Evolutionary conservation across 1,140 invertebrate genomes (phyloP), one percentile per base, ranked within the genome.

Genomic region (Goniozus legneri): DNA sequence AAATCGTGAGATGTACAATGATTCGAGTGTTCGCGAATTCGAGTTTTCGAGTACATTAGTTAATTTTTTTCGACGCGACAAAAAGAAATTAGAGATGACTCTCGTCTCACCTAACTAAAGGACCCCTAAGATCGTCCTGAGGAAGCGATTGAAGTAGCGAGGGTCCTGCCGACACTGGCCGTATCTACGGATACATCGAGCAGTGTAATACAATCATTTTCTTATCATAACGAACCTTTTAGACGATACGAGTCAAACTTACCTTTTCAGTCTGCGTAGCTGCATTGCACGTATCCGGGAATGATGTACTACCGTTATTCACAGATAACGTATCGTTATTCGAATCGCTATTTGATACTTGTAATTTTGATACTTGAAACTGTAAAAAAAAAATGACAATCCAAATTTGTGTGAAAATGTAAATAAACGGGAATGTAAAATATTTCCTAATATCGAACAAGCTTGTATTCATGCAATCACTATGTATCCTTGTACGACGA

Each of bases 201-300:
- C n/a, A n/a, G n/a, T n/a, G n/a, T n/a, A n/a, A n/a, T n/a, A n/a
- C n/a, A n/a, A n/a, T n/a, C n/a, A n/a, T n/a, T n/a, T n/a, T n/a
- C n/a, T n/a, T n/a, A n/a, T n/a, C n/a, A n/a, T n/a, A n/a, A n/a
- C n/a, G n/a, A n/a, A n/a, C n/a, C n/a, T n/a, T n/a, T n/a, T n/a
- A n/a, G 22, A 33, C 24, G 20, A 32, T 16, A 3, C 10, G n/a
- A 37, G 22, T 21, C n/a, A 40, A 44, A 37, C 8, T 35, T 76
- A 86, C 84, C 76, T 83, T 81, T 64, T 88, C 85, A 13, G 86
- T 88, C 69, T 88, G 86, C 32, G 85, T 87, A 41, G 85, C 82
- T 44, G 83, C 82, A 67, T 87, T 86, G 49, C 79, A 79, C 8
- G 64, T 76, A 45, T 75, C 69, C 18, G 14, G 30, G 24, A 50